Percentiles rank a stretch among this genome's conserved stretches.
Evolutionary conservation across 2,113 vertebrate genomes (phyloP).

Genomic region (Eptesicus fuscus): DNA sequence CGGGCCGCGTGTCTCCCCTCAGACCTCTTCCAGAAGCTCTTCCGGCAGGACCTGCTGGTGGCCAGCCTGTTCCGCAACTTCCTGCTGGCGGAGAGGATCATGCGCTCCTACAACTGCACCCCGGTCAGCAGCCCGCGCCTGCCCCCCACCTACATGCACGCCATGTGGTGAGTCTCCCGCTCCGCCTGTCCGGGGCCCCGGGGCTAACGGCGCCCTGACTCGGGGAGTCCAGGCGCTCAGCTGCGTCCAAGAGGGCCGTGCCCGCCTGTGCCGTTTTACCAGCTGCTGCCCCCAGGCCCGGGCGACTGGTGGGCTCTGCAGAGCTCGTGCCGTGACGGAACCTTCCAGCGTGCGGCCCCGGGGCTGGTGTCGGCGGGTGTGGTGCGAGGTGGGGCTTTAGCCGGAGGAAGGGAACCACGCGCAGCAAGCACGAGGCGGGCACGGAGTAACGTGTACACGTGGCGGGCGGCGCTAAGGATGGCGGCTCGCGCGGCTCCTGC

Average conservation of each 20-base stretch:
- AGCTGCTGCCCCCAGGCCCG: no score
- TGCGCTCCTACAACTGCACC: slow-evolving; percentile 98
- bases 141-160: slow-evolving; percentile 98
- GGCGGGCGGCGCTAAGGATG: not conserved
- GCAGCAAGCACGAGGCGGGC: not conserved
- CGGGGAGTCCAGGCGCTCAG: no score
- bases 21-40: slow-evolving; percentile 99
- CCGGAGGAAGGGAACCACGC: not conserved
- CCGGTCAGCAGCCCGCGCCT: slow-evolving; percentile 97
- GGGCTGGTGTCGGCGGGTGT: not conserved
- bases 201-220: no score
- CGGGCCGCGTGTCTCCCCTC: not conserved
- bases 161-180: slow-evolving; percentile 93
- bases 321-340: no score
- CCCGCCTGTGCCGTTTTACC: not conserved
- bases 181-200: no score
- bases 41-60: slow-evolving; percentile 96
- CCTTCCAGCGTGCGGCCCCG: not conserved
- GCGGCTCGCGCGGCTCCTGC: not conserved
- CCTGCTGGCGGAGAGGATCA: slow-evolving; percentile 95
- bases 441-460: not conserved
- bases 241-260: no score
- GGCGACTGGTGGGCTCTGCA: no score
- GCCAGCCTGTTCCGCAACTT: slow-evolving; percentile 98
- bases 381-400: not conserved